Evolutionary conservation across 2,888 invertebrate species (phyloP), one percentile per base, ranked within the genome.

Genomic region (Parasteatoda lunata): DNA sequence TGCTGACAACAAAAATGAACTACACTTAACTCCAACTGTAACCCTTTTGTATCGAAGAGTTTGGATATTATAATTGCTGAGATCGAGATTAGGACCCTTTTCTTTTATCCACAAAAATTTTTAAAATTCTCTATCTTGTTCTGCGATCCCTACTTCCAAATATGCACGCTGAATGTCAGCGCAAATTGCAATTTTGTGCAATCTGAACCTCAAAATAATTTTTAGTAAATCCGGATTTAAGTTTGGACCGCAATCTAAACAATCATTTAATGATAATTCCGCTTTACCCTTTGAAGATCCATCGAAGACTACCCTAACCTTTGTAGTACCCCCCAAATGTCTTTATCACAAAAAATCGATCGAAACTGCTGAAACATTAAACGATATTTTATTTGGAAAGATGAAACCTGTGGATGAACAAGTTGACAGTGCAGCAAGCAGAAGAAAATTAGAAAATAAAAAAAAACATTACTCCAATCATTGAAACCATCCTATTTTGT

Each of bases 111-210:
- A 84, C 49, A 84, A 48, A 54, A 54, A 54, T 54, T 54, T 54
- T 54, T 0, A 54, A 54, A 54, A 4, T 4, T 54, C 5, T 8
- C 70, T 6, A 13, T 79, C 84, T 72, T 84, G 75, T n/a, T 79
- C 51, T 5, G 54, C 65, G 3, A 84, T 54, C 5, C 47, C 79
- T 59, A 84, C 49, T 65, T 84, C 73, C 45, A 76, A 69, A 70
- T 84, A 88, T 6, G 84, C 77, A 13, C 54, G 54, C 13, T 4
- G 4, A 54, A 54, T 54, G 54, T 4, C 54, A 11, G 54, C 3
- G 54, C 54, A 54, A 54, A 54, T 11, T 54, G 5, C 54, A 8
- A 54, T 13, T 54, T 54, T 54, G 13, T 4, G 54, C 8, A 54
- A 54, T 54, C 54, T 54, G 54, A 54, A 4, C 13, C 54, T 54